A percentile compares a stretch with the other conserved stretches of the same genome.
These are phyloP conservation scores for Drosophila asahinai DNA, from an alignment of 1,140 invertebrate genomes.

Conservation along the genomic window DNA sequence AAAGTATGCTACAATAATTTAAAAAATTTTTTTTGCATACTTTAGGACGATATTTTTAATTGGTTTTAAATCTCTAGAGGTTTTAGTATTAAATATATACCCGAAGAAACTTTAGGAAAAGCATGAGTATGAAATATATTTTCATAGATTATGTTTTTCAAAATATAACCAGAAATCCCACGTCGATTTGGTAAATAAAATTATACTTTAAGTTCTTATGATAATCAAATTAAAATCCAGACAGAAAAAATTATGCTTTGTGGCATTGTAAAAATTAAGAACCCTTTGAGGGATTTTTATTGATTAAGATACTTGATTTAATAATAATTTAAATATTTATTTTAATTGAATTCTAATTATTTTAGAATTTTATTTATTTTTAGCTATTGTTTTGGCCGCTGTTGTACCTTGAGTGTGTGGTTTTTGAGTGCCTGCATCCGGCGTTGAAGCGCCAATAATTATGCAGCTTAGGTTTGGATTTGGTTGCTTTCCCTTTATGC, in stretches of 20 bases:
- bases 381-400: background rate
- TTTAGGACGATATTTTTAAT: background rate
- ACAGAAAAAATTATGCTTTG: no score
- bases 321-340: background rate
- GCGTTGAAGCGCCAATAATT: conserved; percentile 76
- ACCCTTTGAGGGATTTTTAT: no score
- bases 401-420: conserved; percentile 1
- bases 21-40: background rate
- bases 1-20: no score
- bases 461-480: conserved; percentile 59
- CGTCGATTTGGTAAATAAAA: background rate
- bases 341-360: background rate
- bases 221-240: no score
- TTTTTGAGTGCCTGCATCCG: conserved; percentile 63
- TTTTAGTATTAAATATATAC: background rate
- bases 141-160: no score
- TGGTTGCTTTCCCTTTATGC: background rate
- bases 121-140: no score
- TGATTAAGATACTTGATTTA: no score
- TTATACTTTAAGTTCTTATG: background rate
- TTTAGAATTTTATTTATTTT: background rate
- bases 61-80: background rate
- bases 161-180: no score
- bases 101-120: background rate
- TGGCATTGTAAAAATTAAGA: no score